Evolutionary conservation across 2,888 invertebrate genomes (phyloP).

Genomic region (Drosophila conformis): DNA sequence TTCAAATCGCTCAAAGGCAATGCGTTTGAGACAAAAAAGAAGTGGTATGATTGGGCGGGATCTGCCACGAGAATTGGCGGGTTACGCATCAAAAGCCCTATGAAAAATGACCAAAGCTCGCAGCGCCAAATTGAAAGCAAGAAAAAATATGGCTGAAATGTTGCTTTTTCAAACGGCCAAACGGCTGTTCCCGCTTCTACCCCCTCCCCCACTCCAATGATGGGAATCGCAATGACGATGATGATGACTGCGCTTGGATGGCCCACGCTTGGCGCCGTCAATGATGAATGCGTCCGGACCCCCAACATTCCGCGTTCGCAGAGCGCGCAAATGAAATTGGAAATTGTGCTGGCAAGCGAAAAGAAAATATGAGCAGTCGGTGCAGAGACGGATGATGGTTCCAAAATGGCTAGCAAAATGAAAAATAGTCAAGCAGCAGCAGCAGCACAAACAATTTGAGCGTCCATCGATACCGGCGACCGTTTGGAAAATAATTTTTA

Average conservation of each 20-base stretch:
- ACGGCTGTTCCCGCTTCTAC: conserved; percentile 9
- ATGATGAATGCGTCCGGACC: conserved; percentile 71
- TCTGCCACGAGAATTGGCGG: conserved; percentile 49
- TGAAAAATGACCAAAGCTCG: conserved; percentile 79
- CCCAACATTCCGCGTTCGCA: conserved; percentile 70
- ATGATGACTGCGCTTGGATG: conserved; percentile 51
- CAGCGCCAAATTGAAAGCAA: conserved; percentile 76
- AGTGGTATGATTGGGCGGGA: background rate
- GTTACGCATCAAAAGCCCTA: conserved; percentile 78
- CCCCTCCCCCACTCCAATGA: conserved; percentile 18
- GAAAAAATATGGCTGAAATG: conserved; percentile 79
- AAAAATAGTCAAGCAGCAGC: conserved; percentile 74
- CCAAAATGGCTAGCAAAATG: conserved; percentile 65
- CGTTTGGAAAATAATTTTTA: conserved; percentile 72
- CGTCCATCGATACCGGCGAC: conserved; percentile 67
- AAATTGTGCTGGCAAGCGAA: conserved; percentile 77
- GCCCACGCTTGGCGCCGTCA: conserved; percentile 41
- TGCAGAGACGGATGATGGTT: conserved; percentile 39
- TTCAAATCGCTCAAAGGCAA: conserved; percentile 80
- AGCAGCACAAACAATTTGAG: conserved; percentile 66
- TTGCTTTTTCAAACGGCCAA: conserved; percentile 76
- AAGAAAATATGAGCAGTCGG: conserved; percentile 71
- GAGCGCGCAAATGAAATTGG: conserved; percentile 79
- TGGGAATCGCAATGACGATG: conserved; percentile 36
- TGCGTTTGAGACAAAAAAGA: conserved; percentile 52